Evolutionary conservation across 35 echinoderm and acorn worm species (phyloP), one percentile per base, ranked within the genome.

Genomic region (Apostichopus parvimensis): DNA sequence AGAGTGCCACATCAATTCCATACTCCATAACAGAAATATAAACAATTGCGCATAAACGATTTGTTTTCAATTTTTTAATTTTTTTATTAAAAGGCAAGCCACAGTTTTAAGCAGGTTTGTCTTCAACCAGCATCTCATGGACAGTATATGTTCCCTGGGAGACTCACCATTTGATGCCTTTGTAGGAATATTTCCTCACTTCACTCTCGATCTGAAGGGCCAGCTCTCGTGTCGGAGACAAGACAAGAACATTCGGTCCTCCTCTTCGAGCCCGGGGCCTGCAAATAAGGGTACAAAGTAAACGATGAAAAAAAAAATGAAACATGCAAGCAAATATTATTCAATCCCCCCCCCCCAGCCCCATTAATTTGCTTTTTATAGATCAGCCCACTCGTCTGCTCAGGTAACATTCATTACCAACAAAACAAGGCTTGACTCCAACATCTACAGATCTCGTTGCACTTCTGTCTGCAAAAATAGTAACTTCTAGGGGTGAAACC

Each of bases 121-220:
- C 58, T 61, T 61, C 2, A 45, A 45, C 34, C 34, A 45, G 34
- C 34, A 45, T 45, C 34, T 4, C 34, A 45, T 45, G 34, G 34
- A 45, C 34, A 4, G 34, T 45, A 45, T 45, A 1, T 4, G 34
- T 45, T 45, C 71, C 6, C 71, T 75, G 14, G 6, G 17, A 75
- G 71, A 58, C 92, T 92, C 53, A 98, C 97, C 97, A 93, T 82
- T 93, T 94, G 56, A 98, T 98, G 77, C 93, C 95, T 75, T 96
- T 98, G 89, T 98, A 98, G 54, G 92, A 94, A 59, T 98, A 98
- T 83, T 98, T 98, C 57, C 92, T 98, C n/a, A 95, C 94, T 70
- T 98, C 97, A 53, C 77, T 88, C 80, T 98, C 78, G 25, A 98
- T 98, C 87, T 98, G 97, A 53, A 98, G 88, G 20, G 97, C 97